Evolutionary conservation across 1,140 invertebrate genomes (phyloP).

Genomic region (Mamestra configurata): DNA sequence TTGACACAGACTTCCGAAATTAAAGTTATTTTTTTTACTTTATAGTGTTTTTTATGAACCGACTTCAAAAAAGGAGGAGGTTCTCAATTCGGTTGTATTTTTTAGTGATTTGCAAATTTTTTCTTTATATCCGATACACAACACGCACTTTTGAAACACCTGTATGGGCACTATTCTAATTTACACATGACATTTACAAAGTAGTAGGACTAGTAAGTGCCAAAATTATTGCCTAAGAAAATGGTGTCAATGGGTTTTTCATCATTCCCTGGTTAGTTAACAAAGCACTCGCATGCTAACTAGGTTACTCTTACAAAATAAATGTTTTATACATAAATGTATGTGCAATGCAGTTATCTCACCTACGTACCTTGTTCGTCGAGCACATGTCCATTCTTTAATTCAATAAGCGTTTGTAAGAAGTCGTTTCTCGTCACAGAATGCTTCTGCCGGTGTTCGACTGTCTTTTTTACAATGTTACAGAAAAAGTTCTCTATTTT

Average conservation of each 20-base stretch:
- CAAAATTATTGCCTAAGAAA: neutral
- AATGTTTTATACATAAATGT: neutral
- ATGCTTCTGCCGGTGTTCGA: slow-evolving; percentile 85
- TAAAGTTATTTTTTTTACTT: no score
- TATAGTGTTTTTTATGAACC: no score
- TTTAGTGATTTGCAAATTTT: no score
- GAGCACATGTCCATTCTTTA: slow-evolving; percentile 82
- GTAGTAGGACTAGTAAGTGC: no score
- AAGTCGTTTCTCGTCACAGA: slow-evolving; percentile 88
- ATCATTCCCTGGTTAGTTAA: neutral
- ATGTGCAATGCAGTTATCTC: neutral
- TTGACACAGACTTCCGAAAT: no score
- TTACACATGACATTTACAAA: no score
- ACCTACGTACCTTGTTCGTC: slow-evolving; percentile 42
- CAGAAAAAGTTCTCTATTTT: slow-evolving; percentile 86
- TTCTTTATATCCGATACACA: no score
- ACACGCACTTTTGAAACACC: no score
- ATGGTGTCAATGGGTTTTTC: neutral
- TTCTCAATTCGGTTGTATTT: no score
- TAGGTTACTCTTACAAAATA: slow-evolving; percentile 8
- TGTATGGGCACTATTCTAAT: no score
- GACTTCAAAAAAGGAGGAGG: no score
- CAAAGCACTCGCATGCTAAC: neutral
- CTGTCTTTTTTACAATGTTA: slow-evolving; percentile 87
- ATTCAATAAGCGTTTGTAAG: slow-evolving; percentile 89